phyloP scores from a whole-genome alignment of 2,113 vertebrate genomes.

The Theristicus caerulescens region DNA sequence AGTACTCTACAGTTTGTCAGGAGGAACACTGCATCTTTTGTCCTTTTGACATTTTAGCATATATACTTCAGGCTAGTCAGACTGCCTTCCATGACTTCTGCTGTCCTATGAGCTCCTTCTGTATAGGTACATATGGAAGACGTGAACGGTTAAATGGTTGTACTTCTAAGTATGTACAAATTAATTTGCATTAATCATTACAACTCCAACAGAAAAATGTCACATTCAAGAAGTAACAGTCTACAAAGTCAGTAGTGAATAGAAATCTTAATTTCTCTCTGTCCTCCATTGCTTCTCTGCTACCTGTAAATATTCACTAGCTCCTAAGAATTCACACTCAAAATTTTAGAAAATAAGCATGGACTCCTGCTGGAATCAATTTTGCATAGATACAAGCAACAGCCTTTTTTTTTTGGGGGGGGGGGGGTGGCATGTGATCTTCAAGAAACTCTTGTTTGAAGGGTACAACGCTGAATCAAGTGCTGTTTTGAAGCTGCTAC shows the following conservation, averaged over 20 bases:
- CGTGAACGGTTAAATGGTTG: background rate
- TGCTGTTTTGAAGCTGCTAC: background rate
- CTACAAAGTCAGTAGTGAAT: background rate
- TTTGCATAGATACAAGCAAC: background rate
- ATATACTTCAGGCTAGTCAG: background rate
- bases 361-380: background rate
- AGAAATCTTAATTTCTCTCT: background rate
- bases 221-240: background rate
- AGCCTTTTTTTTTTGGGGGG: background rate
- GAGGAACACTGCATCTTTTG: background rate
- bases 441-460: background rate
- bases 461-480: background rate
- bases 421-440: background rate
- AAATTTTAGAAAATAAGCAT: background rate
- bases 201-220: background rate
- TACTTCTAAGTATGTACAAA: background rate
- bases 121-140: background rate
- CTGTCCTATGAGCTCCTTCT: background rate
- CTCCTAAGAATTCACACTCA: background rate
- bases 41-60: background rate
- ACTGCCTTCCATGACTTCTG: background rate
- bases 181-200: background rate
- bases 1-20: background rate
- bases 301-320: background rate
- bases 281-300: background rate